Evolutionary conservation across 2,888 invertebrate species (phyloP).

Genomic region (Baccha elongata): DNA sequence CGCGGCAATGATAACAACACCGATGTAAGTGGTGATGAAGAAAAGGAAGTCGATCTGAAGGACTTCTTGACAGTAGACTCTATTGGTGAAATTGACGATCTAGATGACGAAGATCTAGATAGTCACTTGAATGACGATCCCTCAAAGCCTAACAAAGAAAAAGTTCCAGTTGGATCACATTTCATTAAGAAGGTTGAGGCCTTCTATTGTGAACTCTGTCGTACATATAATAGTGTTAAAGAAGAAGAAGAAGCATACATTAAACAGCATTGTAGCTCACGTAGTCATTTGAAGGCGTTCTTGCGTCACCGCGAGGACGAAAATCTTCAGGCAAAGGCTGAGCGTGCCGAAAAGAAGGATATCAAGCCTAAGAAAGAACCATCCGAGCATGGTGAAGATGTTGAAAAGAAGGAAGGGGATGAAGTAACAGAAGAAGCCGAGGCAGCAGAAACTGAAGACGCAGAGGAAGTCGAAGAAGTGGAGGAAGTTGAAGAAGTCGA

Average conservation of each 20-base stretch:
- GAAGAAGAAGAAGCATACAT: constrained; percentile 85
- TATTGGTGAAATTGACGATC: constrained; percentile 91
- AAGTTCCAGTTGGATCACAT: constrained; percentile 89
- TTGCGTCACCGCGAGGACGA: constrained; percentile 90
- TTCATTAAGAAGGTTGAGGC: constrained; percentile 91
- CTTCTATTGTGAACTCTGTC: constrained; percentile 91
- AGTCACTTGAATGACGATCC: constrained; percentile 75
- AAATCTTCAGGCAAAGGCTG: constrained; percentile 88
- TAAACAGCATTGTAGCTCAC: constrained; percentile 89
- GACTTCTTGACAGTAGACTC: constrained; percentile 88
- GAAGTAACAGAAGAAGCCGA: constrained; percentile 80
- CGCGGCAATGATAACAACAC: constrained; percentile 83
- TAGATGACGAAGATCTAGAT: constrained; percentile 85
- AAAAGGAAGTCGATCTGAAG: constrained; percentile 89
- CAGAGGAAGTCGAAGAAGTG: constrained; percentile 85
- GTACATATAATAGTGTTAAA: constrained; percentile 87
- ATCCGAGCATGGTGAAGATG: constrained; percentile 64
- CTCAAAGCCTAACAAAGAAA: constrained; percentile 83
- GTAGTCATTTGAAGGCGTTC: constrained; percentile 90
- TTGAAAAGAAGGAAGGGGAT: constrained; percentile 72
- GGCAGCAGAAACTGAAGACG: constrained; percentile 85
- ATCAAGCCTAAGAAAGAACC: constrained; percentile 78
- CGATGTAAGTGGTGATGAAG: constrained; percentile 86
- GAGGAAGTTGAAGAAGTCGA: constrained; percentile 65
- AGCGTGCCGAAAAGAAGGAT: constrained; percentile 86